Evolutionary conservation across 1,140 invertebrate species (phyloP).

Genomic region (Chelonus insularis): DNA sequence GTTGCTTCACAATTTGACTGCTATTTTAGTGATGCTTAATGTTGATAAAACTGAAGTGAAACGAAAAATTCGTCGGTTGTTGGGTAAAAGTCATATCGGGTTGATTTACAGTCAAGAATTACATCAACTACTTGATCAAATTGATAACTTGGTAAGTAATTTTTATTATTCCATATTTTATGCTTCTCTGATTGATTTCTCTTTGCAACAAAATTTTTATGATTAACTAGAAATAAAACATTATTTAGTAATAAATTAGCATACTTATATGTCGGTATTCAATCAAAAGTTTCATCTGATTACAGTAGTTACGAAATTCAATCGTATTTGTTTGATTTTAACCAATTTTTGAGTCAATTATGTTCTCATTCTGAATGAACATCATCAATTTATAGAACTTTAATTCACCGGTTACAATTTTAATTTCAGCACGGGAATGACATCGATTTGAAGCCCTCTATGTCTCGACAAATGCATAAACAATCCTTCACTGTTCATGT

Average conservation of each 20-base stretch:
- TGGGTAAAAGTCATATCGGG: slow-evolving; percentile 98
- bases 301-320: too few relatives aligned
- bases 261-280: too few relatives aligned
- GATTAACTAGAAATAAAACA: too few relatives aligned
- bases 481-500: slow-evolving; percentile 98
- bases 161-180: slow-evolving; percentile 12
- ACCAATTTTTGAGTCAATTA: too few relatives aligned
- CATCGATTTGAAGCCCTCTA: slow-evolving; percentile 92
- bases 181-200: too few relatives aligned
- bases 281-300: too few relatives aligned
- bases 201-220: too few relatives aligned
- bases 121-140: slow-evolving; percentile 93
- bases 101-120: slow-evolving; percentile 97
- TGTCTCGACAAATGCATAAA: slow-evolving; percentile 88
- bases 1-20: slow-evolving; percentile 94
- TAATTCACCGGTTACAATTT: too few relatives aligned
- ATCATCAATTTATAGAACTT: too few relatives aligned
- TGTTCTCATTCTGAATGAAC: too few relatives aligned
- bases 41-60: slow-evolving; percentile 85
- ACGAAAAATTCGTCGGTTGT: slow-evolving; percentile 87
- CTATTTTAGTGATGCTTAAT: slow-evolving; percentile 94
- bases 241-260: too few relatives aligned
- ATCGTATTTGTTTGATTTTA: too few relatives aligned
- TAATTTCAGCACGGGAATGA: slow-evolving; percentile 87
- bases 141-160: slow-evolving; percentile 84